Conservation (phyloP, 2,888 invertebrate genomes). For the Tetramorium bicarinatum region DNA sequence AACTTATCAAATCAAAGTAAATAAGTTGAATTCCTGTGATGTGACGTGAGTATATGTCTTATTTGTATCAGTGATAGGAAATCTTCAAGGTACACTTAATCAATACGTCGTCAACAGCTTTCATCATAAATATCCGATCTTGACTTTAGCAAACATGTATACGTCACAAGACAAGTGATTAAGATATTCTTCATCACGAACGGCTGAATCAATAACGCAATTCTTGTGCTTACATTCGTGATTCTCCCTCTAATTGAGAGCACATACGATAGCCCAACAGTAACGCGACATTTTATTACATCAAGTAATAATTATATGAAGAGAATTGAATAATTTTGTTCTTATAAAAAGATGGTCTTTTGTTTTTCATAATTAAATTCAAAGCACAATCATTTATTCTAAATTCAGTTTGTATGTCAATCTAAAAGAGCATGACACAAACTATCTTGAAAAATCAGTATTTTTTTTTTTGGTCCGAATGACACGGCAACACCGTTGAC, state of each 20-base stretch:
- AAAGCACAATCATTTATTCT: not conserved
- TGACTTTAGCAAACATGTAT: slow-evolving; percentile 3
- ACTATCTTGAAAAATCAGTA: not conserved
- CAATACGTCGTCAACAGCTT: not conserved
- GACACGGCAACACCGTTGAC: slow-evolving; percentile 66
- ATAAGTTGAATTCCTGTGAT: not conserved
- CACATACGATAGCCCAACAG: not conserved
- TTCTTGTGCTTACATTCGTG: not conserved
- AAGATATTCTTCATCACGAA: slow-evolving; percentile 19
- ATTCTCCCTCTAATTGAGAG: not conserved
- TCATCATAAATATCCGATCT: not conserved
- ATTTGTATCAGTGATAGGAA: not conserved
- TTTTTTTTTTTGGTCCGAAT: slow-evolving; percentile 10
- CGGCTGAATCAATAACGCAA: not conserved
- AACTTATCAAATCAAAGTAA: slow-evolving; percentile 3
- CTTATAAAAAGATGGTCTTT: not conserved
- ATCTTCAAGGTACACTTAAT: slow-evolving; percentile 5
- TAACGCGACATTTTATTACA: not conserved
- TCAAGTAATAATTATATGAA: not conserved
- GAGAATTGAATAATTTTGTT: not conserved
- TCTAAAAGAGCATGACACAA: not conserved
- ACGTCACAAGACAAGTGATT: not conserved
- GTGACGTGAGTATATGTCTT: not conserved
- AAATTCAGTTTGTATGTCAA: not conserved
- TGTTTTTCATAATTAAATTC: not conserved